phyloP scores from a whole-genome alignment of 2,888 invertebrate species.

The Nycteola revayana region DNA sequence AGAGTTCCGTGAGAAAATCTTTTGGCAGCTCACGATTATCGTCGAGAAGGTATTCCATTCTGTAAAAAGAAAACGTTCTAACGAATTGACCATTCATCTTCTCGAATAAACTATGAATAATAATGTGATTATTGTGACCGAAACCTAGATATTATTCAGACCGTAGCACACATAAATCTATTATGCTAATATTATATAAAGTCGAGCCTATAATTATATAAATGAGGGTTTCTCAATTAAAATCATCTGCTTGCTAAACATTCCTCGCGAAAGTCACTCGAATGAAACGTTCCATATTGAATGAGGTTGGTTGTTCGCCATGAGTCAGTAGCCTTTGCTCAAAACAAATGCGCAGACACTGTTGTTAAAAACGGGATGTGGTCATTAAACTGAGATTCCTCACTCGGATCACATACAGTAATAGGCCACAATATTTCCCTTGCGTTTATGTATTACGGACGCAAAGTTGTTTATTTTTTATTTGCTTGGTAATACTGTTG shows the following conservation, averaged over 20 bases:
- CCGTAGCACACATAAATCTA: constrained; percentile 12
- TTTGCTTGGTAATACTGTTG: no score
- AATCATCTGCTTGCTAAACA: constrained; percentile 38
- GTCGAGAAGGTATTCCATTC: constrained; percentile 84
- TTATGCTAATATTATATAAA: constrained; percentile 1
- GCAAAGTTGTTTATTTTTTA: constrained; percentile 4
- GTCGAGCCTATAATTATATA: constrained; percentile 20
- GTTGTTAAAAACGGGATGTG: constrained; percentile 73
- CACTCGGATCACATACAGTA: constrained; percentile 44
- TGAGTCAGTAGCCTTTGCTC: constrained; percentile 63
- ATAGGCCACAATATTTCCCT: constrained; percentile 27
- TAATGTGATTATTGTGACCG: no score
- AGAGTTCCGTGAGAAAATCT: constrained; percentile 86
- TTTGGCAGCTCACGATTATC: constrained; percentile 84
- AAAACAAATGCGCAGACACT: constrained; percentile 71
- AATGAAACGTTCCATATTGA: constrained; percentile 58
- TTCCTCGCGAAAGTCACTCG: constrained; percentile 44
- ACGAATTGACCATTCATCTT: constrained; percentile 12
- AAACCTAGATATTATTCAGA: constrained; percentile 9
- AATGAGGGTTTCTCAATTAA: constrained; percentile 33
- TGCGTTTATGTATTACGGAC: constrained; percentile 4
- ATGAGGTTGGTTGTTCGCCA: constrained; percentile 64
- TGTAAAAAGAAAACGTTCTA: constrained; percentile 60
- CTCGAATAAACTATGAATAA: constrained; percentile 1
- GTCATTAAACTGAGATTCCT: constrained; percentile 76